Percentiles rank a stretch among this genome's conserved stretches.
phyloP scores from a whole-genome alignment of 92 coral and sea anemone genomes.

The Epizoanthus fatuus region DNA sequence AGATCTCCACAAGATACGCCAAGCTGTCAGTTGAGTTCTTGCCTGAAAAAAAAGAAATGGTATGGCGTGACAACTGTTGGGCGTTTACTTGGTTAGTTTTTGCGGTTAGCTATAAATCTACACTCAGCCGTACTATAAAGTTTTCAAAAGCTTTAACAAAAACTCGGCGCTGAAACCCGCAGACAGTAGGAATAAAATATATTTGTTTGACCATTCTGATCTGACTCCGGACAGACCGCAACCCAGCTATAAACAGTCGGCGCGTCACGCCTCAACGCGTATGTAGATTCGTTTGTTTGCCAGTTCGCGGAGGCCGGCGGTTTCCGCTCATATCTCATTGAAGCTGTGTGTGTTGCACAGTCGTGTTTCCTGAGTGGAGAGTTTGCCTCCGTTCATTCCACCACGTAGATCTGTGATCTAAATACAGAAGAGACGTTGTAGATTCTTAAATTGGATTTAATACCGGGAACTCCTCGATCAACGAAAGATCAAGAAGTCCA shows the following conservation, averaged over 20 bases:
- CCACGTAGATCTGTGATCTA: constrained; percentile 36
- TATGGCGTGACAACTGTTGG: no score
- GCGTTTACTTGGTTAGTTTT: no score
- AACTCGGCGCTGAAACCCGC: no score
- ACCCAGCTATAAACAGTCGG: not conserved
- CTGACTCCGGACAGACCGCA: not conserved
- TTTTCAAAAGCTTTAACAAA: no score
- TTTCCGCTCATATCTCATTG: constrained; percentile 25
- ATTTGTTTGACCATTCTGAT: not conserved
- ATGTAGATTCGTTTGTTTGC: constrained; percentile 2
- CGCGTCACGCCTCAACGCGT: constrained; percentile 39
- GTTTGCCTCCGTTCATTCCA: constrained; percentile 19
- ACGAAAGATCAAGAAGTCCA: constrained; percentile 2
- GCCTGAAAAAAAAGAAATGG: no score
- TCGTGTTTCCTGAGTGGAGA: constrained; percentile 2
- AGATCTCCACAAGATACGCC: not conserved
- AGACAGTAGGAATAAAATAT: not conserved
- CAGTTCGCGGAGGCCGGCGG: not conserved
- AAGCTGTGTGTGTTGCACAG: not conserved
- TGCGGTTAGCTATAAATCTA: no score
- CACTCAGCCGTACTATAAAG: no score
- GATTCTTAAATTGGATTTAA: not conserved
- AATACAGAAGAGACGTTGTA: not conserved
- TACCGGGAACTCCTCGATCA: not conserved
- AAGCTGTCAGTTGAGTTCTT: not conserved